Evolutionary conservation across 2,797 vertebrate genomes (phyloP), one percentile per base, ranked within the genome.

Genomic region (Silurus aristotelis): DNA sequence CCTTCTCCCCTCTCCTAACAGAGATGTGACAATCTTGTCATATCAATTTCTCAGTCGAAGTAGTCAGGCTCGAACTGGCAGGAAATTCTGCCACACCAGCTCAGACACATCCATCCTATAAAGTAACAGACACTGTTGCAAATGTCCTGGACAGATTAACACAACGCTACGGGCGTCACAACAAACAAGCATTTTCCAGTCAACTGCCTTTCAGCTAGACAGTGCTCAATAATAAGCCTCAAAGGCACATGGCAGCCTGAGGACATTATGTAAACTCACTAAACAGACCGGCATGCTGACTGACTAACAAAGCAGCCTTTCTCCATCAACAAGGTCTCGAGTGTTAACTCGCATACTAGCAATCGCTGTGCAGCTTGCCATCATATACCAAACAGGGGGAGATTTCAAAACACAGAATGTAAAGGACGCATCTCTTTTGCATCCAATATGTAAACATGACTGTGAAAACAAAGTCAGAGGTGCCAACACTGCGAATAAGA

Each of bases 271-370:
- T 9, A 64, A 60, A 61, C 56, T 38, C 52, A 6, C 19, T 60
- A 60, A 61, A 64, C 60, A 64, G 38, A 63, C 22, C 77, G 43
- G 58, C n/a, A 46, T 14, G 27, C 43, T 19, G 43, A 64, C 60
- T 25, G 22, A 25, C 25, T 61, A 64, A 78, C 56, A 80, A 48
- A 80, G 61, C 9, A 25, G 56, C 31, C 63, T 80, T 66, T 66
- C 78, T 80, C 78, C 14, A 31, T 66, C 61, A 52, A 80, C 63
- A 80, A 80, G 22, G 43, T 52, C 7, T 17, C 12, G 43, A 52
- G 77, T 17, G 31, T 79, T 63, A 79, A 31, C 76, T 43, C 63
- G 20, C 38, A n/a, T 12, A 46, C 20, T 14, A 79, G 73, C 55
- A 75, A 12, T 25, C 3, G 22, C 22, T 43, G 8, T 61, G 19